phyloP scores from a whole-genome alignment of 2,797 vertebrate genomes.

The Gallirallus australis region DNA sequence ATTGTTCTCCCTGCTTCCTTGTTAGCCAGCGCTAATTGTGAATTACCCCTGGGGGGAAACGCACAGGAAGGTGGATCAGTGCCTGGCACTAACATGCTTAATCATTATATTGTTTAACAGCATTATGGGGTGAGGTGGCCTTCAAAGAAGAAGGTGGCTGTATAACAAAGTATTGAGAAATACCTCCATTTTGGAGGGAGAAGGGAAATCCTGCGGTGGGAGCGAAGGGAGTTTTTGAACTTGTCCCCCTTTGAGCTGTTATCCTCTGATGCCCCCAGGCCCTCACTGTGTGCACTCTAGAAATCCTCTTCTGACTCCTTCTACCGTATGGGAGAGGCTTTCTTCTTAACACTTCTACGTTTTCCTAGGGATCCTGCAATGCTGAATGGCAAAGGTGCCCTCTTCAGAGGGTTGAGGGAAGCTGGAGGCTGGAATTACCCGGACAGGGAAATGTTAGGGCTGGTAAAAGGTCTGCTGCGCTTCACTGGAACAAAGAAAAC shows the following conservation, averaged over 20 bases:
- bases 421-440: neutral
- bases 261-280: neutral
- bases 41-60: neutral
- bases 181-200: neutral
- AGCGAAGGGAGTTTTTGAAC: neutral
- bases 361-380: neutral
- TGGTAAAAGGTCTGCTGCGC: neutral
- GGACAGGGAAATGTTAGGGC: neutral
- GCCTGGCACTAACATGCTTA: neutral
- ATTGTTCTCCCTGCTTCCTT: conserved; percentile 43
- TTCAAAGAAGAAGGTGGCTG: neutral
- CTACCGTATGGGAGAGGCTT: neutral
- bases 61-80: conserved; percentile 30
- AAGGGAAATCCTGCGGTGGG: neutral
- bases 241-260: neutral
- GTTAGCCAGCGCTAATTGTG: neutral
- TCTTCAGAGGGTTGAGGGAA: neutral
- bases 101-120: conserved; percentile 14
- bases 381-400: neutral
- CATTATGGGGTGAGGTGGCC: neutral
- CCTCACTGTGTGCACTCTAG: neutral
- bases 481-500: neutral
- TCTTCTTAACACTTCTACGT: neutral
- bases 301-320: neutral
- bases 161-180: neutral